A percentile compares a stretch with the other conserved stretches of the same genome.
These are phyloP conservation scores for Eupithecia dodoneata DNA, from an alignment of 2,888 invertebrate species.

Conservation along the genomic window DNA sequence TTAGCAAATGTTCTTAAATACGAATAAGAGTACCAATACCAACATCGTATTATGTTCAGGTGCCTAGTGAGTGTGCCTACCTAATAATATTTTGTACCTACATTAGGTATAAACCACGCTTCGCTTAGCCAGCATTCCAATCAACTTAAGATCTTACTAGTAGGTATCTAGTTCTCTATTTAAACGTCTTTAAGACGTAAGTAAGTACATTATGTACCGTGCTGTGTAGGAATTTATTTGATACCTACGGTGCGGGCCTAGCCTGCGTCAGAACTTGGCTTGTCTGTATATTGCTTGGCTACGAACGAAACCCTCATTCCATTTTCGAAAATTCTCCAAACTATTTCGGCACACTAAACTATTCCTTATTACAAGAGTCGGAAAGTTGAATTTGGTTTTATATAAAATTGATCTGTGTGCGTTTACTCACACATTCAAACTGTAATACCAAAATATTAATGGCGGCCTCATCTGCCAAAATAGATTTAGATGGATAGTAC, in stretches of 20 bases:
- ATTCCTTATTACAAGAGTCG: neutral
- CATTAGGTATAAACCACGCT: too few species aligned
- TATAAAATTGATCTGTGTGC: slow-evolving; percentile 39
- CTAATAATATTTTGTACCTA: too few species aligned
- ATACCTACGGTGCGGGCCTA: slow-evolving; percentile 22
- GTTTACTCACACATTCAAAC: slow-evolving; percentile 51
- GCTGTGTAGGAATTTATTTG: neutral
- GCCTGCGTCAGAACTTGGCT: slow-evolving; percentile 26
- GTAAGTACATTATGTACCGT: neutral
- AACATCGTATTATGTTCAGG: neutral
- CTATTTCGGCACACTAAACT: slow-evolving; percentile 41
- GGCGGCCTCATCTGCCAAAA: slow-evolving; percentile 62
- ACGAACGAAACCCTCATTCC: slow-evolving; percentile 33
- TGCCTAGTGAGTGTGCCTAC: too few species aligned
- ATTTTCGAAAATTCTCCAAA: slow-evolving; percentile 58
- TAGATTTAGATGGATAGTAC: slow-evolving; percentile 55
- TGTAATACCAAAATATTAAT: slow-evolving; percentile 68
- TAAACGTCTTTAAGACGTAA: neutral
- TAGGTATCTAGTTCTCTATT: neutral
- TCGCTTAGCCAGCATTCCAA: too few species aligned
- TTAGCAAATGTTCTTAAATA: too few species aligned
- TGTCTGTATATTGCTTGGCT: slow-evolving; percentile 31
- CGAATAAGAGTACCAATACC: neutral
- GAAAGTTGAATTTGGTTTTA: slow-evolving; percentile 46
- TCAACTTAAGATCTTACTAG: too few species aligned